These are phyloP conservation scores for Nymphalis io DNA, from an alignment of 1,140 invertebrate genomes.

Conservation along the genomic window DNA sequence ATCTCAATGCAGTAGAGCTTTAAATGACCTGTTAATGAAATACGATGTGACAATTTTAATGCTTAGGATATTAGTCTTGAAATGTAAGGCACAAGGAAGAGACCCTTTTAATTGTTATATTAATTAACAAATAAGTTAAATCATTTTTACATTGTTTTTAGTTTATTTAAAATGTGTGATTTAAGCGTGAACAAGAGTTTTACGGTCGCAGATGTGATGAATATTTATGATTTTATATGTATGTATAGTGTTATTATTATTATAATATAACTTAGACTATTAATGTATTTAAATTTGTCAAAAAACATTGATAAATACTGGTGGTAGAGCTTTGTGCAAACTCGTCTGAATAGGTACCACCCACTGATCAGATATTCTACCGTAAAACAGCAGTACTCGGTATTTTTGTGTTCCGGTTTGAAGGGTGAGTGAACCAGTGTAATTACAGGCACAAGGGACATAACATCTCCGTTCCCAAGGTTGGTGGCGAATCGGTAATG, in stretches of 20 bases:
- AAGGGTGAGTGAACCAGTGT: too few relatives aligned
- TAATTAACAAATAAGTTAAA: background rate
- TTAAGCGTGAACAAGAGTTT: constrained; percentile 3
- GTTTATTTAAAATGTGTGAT: constrained; percentile 12
- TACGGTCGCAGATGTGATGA: constrained; percentile 15
- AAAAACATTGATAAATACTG: too few relatives aligned
- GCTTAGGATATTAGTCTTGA: background rate
- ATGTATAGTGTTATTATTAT: constrained; percentile 9
- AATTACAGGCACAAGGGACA: too few relatives aligned
- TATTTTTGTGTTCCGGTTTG: too few relatives aligned
- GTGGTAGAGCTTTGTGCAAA: too few relatives aligned
- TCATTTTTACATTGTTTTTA: background rate
- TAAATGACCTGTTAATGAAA: background rate
- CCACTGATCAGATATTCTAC: too few relatives aligned
- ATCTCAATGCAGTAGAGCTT: background rate
- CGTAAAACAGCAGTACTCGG: too few relatives aligned
- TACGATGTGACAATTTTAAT: background rate
- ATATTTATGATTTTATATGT: constrained; percentile 33
- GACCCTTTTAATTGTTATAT: background rate
- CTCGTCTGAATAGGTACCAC: too few relatives aligned
- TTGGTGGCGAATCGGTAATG: too few relatives aligned
- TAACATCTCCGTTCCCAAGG: too few relatives aligned
- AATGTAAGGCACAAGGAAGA: background rate
- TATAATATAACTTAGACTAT: background rate
- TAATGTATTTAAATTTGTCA: too few relatives aligned